phyloP scores from a whole-genome alignment of 64 coral and sea anemone genomes.

The Hydrozoanthus tunicans region DNA sequence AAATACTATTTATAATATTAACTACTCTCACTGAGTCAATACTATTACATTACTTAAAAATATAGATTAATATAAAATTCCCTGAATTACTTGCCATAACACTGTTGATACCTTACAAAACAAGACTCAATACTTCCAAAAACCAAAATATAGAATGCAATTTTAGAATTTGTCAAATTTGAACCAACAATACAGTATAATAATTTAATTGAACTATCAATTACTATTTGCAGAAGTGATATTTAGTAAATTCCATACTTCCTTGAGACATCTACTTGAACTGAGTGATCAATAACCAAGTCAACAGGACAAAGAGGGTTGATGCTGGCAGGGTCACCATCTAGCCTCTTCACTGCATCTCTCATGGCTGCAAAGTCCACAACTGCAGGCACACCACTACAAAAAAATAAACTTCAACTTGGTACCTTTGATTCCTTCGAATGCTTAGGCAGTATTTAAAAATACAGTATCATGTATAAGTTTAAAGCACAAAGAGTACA shows the following conservation, averaged over 20 bases:
- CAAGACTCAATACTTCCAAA: no score
- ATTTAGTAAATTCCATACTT: slow-evolving; percentile 41
- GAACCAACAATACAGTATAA: not conserved
- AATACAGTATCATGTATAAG: not conserved
- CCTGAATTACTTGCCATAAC: no score
- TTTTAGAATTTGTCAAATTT: not conserved
- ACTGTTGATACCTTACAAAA: no score
- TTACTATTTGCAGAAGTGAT: not conserved
- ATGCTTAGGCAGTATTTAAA: no score
- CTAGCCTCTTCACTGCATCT: slow-evolving; percentile 96
- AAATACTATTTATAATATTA: no score
- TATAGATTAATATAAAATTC: no score
- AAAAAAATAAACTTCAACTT: not conserved
- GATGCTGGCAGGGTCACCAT: slow-evolving; percentile 83
- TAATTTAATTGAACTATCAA: no score
- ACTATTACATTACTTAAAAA: no score
- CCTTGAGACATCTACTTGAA: slow-evolving; percentile 93
- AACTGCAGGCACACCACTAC: slow-evolving; percentile 95
- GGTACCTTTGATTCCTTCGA: no score
- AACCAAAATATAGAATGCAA: no score
- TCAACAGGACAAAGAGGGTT: slow-evolving; percentile 95
- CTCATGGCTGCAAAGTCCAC: slow-evolving; percentile 99
- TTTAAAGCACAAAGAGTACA: no score
- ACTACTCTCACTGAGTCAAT: no score
- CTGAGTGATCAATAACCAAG: slow-evolving; percentile 96